Conservation (phyloP, 2,888 invertebrate genomes). For the Drosophila fungiperda region DNA sequence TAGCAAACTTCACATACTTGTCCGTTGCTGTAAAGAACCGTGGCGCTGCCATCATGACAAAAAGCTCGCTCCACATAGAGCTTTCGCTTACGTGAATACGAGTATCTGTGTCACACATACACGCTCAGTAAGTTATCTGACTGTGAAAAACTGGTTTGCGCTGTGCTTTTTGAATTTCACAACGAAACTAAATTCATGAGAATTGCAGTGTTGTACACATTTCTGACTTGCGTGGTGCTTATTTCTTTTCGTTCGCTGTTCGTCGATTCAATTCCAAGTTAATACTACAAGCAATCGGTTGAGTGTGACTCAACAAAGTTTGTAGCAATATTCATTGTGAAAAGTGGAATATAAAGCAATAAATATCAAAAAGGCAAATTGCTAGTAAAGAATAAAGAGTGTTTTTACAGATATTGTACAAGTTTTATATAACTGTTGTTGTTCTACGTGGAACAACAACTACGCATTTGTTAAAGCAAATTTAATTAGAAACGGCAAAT, state of each 20-base stretch:
- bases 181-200: constrained; percentile 79
- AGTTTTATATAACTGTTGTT: constrained; percentile 38
- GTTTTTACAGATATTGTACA: not conserved
- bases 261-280: constrained; percentile 52
- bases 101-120: constrained; percentile 32
- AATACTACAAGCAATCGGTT: constrained; percentile 64
- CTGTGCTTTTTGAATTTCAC: constrained; percentile 82
- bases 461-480: constrained; percentile 29
- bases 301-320: constrained; percentile 49
- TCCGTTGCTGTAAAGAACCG: constrained; percentile 17
- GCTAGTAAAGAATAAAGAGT: constrained; percentile 42
- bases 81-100: constrained; percentile 18
- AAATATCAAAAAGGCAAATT: constrained; percentile 22
- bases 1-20: not conserved
- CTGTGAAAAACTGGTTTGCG: constrained; percentile 64
- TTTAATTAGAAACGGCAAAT: constrained; percentile 55
- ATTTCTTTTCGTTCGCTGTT: not conserved
- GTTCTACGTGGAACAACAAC: constrained; percentile 63
- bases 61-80: constrained; percentile 30
- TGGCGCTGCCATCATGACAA: not conserved
- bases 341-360: constrained; percentile 40
- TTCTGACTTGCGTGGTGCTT: constrained; percentile 26
- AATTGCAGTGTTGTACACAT: constrained; percentile 37
- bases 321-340: constrained; percentile 39
- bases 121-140: constrained; percentile 53